These are phyloP conservation scores for Drosophila limbata DNA, from an alignment of 2,888 invertebrate genomes.

Conservation along the genomic window DNA sequence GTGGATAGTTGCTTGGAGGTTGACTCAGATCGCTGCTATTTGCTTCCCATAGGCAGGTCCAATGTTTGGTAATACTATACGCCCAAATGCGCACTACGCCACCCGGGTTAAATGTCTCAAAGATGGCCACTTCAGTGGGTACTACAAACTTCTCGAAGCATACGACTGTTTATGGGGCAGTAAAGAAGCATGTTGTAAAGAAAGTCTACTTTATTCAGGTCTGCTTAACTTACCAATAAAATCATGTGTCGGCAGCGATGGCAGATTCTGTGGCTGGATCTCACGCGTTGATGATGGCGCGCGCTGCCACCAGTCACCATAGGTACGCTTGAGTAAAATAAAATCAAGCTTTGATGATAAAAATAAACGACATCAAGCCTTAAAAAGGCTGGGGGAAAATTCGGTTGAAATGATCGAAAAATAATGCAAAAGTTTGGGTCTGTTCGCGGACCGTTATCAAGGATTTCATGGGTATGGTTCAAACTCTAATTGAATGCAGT, in stretches of 20 bases:
- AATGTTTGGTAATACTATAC: slow-evolving; percentile 86
- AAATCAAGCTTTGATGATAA: background rate
- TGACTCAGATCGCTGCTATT: slow-evolving; percentile 49
- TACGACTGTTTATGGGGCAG: slow-evolving; percentile 75
- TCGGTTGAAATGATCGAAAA: too few relatives aligned
- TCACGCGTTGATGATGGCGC: slow-evolving; percentile 90
- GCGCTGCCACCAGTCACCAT: slow-evolving; percentile 93
- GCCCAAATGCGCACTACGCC: slow-evolving; percentile 93
- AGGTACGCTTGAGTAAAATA: slow-evolving; percentile 88
- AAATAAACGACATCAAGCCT: background rate
- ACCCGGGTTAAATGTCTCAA: slow-evolving; percentile 95
- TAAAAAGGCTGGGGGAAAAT: too few relatives aligned
- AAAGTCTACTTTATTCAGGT: background rate
- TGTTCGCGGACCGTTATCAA: too few relatives aligned
- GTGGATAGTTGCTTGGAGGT: slow-evolving; percentile 79
- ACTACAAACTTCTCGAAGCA: slow-evolving; percentile 84
- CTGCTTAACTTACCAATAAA: slow-evolving; percentile 88
- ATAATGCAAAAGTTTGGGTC: too few relatives aligned
- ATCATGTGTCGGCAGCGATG: slow-evolving; percentile 90
- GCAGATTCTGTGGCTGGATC: slow-evolving; percentile 91
- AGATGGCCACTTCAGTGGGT: slow-evolving; percentile 88
- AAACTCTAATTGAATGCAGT: too few relatives aligned
- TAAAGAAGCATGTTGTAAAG: background rate
- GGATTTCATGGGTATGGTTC: too few relatives aligned
- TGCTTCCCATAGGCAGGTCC: slow-evolving; percentile 93